phyloP scores from a whole-genome alignment of 1,140 invertebrate genomes.

The Dolichoris vasculosae region DNA sequence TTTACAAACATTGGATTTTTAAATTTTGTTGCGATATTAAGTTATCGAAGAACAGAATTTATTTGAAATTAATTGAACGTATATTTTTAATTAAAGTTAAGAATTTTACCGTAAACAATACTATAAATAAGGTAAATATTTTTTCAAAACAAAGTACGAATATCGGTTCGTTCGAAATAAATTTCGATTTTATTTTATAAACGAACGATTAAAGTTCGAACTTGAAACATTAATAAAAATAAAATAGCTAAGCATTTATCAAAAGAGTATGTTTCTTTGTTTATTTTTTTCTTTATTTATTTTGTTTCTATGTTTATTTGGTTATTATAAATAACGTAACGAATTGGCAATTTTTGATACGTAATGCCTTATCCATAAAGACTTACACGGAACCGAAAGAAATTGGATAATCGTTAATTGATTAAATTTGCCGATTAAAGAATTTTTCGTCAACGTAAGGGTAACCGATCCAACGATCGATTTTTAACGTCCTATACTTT shows the following conservation, averaged over 20 bases:
- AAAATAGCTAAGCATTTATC: no score
- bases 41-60: background rate
- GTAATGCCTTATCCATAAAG: conserved; percentile 6
- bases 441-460: background rate
- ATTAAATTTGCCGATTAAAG: no score
- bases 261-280: no score
- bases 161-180: no score
- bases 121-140: background rate
- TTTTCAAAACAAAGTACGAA: background rate
- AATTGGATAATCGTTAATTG: no score
- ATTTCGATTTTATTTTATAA: no score
- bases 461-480: background rate
- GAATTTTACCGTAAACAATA: background rate
- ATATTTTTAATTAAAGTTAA: background rate
- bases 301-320: no score
- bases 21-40: background rate
- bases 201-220: no score
- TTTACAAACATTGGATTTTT: no score
- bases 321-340: no score
- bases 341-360: background rate
- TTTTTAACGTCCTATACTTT: background rate
- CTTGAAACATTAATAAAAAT: no score
- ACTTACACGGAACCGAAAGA: background rate
- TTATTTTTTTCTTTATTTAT: no score
- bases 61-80: background rate